Base-by-base conservation (phyloP, 30 jellyfish, hydroid and myxozoan genomes). In the Catostylus mosaicus region DNA sequence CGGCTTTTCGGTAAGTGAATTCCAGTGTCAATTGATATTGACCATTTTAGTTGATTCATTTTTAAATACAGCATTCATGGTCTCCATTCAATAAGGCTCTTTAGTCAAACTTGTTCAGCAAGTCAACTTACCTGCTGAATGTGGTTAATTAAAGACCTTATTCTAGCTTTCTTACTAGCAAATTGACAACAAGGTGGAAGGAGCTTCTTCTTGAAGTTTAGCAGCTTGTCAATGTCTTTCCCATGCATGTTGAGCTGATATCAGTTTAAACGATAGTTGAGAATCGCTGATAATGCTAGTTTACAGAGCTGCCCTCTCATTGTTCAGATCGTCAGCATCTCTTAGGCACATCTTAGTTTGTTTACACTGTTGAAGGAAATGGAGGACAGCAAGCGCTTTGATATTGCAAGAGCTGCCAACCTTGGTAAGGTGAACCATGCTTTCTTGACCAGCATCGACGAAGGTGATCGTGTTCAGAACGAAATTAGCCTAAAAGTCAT, bases 1-100 rank as follows among this genome's bases (percentile, higher is more conserved):
- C 67, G 63, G 69, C 57, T 82, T 50, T 57, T 82, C 92, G 92
- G 92, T 82, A 70, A 82, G 92, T 76, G 78, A 76, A 76, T 76
- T 35, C 78, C 34, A 8, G 31, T 30, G 66, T 50, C 75, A 75
- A 52, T 75, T 75, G 26, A 72, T 76, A 60, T 76, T 76, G 70
- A 76, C 36, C 71, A 23, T 76, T 76, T 76, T n/a, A 51, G 31
- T 7, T 23, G 30, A 27, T 38, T 59, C 35, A 51, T 26, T 56
- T 12, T 56, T 20, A 30, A 45, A 76, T 76, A 30, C 78, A 59
- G 78, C 32, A 54, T 76, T 76, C 78, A 76, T n/a, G 88, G 68
- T 34, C 48, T 36, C 47, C 46, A 35, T 60, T 62, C 50, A 76
- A 22, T 23, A 71, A 22, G 31, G 31, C 24, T 30, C 45, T 32